Evolutionary conservation across 2,888 invertebrate species (phyloP).

Genomic region (Graphium colonna): DNA sequence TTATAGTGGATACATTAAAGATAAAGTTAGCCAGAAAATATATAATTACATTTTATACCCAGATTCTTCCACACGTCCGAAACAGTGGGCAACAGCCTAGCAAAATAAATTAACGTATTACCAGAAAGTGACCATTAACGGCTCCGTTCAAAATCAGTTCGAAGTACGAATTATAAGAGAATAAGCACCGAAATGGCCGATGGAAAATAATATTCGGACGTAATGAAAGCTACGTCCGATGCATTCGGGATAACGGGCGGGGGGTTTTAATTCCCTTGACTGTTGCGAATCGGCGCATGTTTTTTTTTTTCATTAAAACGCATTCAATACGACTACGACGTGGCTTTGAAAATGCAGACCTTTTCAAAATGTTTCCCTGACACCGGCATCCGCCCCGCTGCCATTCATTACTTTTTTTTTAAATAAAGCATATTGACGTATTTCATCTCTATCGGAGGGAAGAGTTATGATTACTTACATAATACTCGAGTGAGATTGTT

Average conservation of each 20-base stretch:
- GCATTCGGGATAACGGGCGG: slow-evolving; percentile 53
- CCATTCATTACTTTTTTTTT: slow-evolving; percentile 56
- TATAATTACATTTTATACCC: too few relatives aligned
- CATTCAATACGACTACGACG: slow-evolving; percentile 78
- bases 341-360: slow-evolving; percentile 73
- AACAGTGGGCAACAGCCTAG: too few relatives aligned
- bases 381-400: slow-evolving; percentile 57
- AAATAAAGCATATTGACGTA: slow-evolving; percentile 38
- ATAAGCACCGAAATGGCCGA: slow-evolving; percentile 50
- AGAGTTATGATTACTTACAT: slow-evolving; percentile 20
- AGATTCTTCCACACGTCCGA: too few relatives aligned
- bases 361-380: slow-evolving; percentile 75
- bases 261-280: slow-evolving; percentile 77
- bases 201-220: slow-evolving; percentile 69
- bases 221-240: slow-evolving; percentile 71
- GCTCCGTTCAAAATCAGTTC: slow-evolving; percentile 45
- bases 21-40: too few relatives aligned
- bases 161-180: slow-evolving; percentile 52
- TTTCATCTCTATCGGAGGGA: slow-evolving; percentile 26
- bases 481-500: slow-evolving; percentile 10
- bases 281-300: slow-evolving; percentile 78
- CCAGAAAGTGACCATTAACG: background rate
- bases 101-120: too few relatives aligned
- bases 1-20: too few relatives aligned
- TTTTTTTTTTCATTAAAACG: slow-evolving; percentile 75